Evolutionary conservation across 2,113 vertebrate genomes (phyloP), one percentile per base, ranked within the genome.

Genomic region (Condylura cristata): DNA sequence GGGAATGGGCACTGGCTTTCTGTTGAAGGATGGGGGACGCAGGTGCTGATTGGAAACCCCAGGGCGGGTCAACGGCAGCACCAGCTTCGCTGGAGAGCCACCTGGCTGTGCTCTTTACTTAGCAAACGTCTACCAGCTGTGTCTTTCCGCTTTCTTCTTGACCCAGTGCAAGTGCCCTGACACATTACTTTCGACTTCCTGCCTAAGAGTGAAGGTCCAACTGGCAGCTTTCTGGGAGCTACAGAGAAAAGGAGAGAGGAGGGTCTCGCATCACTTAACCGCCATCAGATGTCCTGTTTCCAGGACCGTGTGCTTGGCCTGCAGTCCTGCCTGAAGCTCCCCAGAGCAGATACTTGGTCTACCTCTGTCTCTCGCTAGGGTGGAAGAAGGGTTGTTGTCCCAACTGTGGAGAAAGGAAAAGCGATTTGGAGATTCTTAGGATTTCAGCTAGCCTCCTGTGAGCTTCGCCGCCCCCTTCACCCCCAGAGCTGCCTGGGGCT

Each of bases 281-380:
- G 74, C 32, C 16, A 24, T 80, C 58, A 5, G 22, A 37, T 26
- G 34, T n/a, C 84, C 75, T 9, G 12, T 53, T 37, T 63, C 48
- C 24, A 34, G 39, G 22, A 16, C 24, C 0, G 20, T 2, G 12
- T 22, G 17, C 0, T 1, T 14, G 16, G 12, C 14, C 14, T 60
- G 81, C 56, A n/a, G 0, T 20, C 44, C 70, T 41, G n/a, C 18
- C 14, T 82, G 24, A 22, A 58, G 12, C 20, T 71, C 10, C 24
- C 61, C 34, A 17, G 60, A 1, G 2, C 20, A 41, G 28, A 66
- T n/a, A 32, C 6, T 74, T 7, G 7, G 37, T 34, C 78, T 56
- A 68, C 16, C 34, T 84, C 39, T 20, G 14, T 61, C 48, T 37
- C 37, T 74, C 76, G 61, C 58, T 26, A 10, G 8, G 13, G 4